Percentiles rank a stretch among this genome's conserved stretches.
phyloP scores from a whole-genome alignment of 1,140 invertebrate species.

The Drosophila paulistorum region DNA sequence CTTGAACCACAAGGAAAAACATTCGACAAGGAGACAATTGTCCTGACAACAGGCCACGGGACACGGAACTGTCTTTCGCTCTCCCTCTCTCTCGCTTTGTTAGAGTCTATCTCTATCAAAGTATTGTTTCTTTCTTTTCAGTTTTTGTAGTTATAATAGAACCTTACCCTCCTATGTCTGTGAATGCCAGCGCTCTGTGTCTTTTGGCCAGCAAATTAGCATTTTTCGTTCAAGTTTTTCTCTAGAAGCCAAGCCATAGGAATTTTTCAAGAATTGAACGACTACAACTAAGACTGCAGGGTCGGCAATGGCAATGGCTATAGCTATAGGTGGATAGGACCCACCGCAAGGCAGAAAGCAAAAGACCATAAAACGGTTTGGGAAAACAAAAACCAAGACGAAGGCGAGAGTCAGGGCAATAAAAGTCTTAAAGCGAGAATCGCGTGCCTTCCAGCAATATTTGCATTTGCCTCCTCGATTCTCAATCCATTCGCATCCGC shows the following conservation, averaged over 20 bases:
- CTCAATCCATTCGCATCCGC: slow-evolving; percentile 5
- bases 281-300: not conserved
- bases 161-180: slow-evolving; percentile 2
- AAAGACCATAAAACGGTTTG: slow-evolving; percentile 58
- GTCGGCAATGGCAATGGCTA: not conserved
- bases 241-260: slow-evolving; percentile 45
- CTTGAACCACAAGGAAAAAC: slow-evolving; percentile 39
- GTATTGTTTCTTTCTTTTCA: slow-evolving; percentile 1
- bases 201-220: slow-evolving; percentile 50
- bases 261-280: slow-evolving; percentile 25
- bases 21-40: slow-evolving; percentile 67
- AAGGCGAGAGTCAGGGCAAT: slow-evolving; percentile 56
- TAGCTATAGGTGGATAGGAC: slow-evolving; percentile 32
- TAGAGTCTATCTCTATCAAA: not conserved
- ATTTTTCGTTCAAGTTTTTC: slow-evolving; percentile 60
- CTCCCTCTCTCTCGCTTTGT: not conserved
- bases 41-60: slow-evolving; percentile 25
- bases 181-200: slow-evolving; percentile 1
- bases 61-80: not conserved
- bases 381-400: slow-evolving; percentile 29
- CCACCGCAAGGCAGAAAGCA: slow-evolving; percentile 67
- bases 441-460: slow-evolving; percentile 77
- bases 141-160: not conserved
- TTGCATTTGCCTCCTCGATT: slow-evolving; percentile 57
- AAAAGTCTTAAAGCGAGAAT: slow-evolving; percentile 58